A percentile compares a stretch with the other conserved stretches of the same genome.
Evolutionary conservation across 2,113 vertebrate species (phyloP).

Genomic region (Ophiodon elongatus): DNA sequence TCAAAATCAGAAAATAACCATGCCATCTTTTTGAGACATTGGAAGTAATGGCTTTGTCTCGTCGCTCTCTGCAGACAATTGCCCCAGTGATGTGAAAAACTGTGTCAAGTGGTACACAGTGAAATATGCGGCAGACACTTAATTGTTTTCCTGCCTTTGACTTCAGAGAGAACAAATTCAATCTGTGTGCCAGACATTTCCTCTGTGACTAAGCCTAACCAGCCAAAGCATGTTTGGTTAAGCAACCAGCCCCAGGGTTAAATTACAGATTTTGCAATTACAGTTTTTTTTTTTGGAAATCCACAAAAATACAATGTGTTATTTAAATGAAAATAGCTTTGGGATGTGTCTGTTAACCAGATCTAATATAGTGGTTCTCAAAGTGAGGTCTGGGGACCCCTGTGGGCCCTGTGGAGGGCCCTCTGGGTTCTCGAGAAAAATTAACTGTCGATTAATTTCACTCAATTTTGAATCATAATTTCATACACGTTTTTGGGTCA

Average conservation of each 20-base stretch:
- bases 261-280: conserved; percentile 87
- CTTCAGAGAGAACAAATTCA: conserved; percentile 85
- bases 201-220: conserved; percentile 84
- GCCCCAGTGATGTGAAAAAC: conserved; percentile 85
- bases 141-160: conserved; percentile 88
- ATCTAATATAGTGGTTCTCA: conserved; percentile 68
- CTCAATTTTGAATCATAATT: conserved; percentile 59
- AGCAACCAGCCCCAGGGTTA: conserved; percentile 86
- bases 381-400: conserved; percentile 63
- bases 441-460: conserved; percentile 73
- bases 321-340: conserved; percentile 89
- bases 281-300: conserved; percentile 78
- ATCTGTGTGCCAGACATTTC: conserved; percentile 84
- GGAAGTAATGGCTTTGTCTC: conserved; percentile 85
- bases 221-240: conserved; percentile 87
- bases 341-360: conserved; percentile 81
- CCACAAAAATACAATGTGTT: conserved; percentile 83
- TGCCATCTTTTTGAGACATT: conserved; percentile 75
- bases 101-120: conserved; percentile 84
- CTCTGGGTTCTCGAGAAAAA: conserved; percentile 59
- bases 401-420: conserved; percentile 46
- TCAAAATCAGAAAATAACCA: conserved; percentile 81
- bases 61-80: conserved; percentile 82
- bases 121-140: conserved; percentile 83
- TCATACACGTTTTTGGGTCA: conserved; percentile 62